Base-by-base conservation (phyloP, 2,888 invertebrate species). In the Craniophora ligustri region DNA sequence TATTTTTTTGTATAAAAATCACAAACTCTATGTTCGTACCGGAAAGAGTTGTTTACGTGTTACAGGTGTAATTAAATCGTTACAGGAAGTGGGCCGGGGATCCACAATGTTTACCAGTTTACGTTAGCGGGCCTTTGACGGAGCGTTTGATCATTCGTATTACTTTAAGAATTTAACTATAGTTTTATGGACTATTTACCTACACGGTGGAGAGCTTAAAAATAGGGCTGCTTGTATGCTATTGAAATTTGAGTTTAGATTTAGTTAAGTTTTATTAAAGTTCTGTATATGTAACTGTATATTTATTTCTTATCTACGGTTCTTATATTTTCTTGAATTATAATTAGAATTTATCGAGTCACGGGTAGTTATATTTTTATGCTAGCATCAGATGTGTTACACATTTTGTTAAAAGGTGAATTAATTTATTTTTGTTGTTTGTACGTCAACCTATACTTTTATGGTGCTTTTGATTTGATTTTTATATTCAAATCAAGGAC, bases 51-150 rank as follows among this genome's bases (percentile, higher is more conserved):
- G 81, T 80, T 83, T 82, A 79, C 69, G 45, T 44, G 60, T 45
- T 53, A 61, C 84, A 84, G 85, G 84, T 84, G 86, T 81, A 85
- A 84, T 84, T 72, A 82, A 79, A 82, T 77, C 74, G 72, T 80
- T 79, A 75, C 81, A 81, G 86, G 86, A 84, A 84, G 82, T 79
- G 75, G 47, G 40, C 42, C 53, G 36, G 45, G 36, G 39, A 7
- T 21, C 44, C 28, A 5, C 35, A 5, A 4, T 69, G 72, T 68
- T 68, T 71, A 68, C 55, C 21, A 3, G 82, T 82, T 81, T 82
- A 53, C 53, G 23, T 49, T 41, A 40, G 74, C 73, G 35, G 48
- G 67, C 67, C 78, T 82, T 84, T 81, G 82, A 78, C 78, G 69
- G 70, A 45, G 64, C 74, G 81, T 84, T 59, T 67, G 62, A 59